Percentiles rank a stretch among this genome's conserved stretches.
Conservation (phyloP, 1,140 invertebrate species). For the Musca domestica region DNA sequence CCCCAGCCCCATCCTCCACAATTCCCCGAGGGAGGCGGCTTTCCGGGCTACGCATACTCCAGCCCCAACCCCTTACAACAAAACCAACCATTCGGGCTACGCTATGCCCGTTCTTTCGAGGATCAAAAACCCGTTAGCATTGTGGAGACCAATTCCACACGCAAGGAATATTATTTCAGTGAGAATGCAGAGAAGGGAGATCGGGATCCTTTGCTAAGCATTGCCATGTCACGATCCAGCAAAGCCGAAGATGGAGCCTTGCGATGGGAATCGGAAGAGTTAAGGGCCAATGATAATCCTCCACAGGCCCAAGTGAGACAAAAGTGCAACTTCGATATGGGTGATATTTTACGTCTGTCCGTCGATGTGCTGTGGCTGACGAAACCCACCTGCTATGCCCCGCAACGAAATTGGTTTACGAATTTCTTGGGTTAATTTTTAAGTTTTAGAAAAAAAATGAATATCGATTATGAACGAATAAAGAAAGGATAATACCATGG, state of each 20-base stretch:
- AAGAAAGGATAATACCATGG: no score
- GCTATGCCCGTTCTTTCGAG: slow-evolving; percentile 34
- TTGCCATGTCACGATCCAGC: neutral
- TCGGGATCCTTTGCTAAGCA: neutral
- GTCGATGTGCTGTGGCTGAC: slow-evolving; percentile 49
- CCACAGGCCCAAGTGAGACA: slow-evolving; percentile 38
- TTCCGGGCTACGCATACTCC: no score
- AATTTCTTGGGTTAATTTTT: slow-evolving; percentile 41
- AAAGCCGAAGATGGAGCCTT: neutral
- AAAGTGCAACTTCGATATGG: slow-evolving; percentile 44
- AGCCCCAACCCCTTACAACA: neutral
- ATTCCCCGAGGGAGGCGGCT: neutral
- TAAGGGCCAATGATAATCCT: neutral
- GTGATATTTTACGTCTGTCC: slow-evolving; percentile 43
- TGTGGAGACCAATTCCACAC: slow-evolving; percentile 47
- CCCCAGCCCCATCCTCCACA: neutral
- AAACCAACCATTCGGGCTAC: slow-evolving; percentile 11
- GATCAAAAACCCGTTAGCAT: slow-evolving; percentile 39
- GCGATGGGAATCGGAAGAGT: neutral
- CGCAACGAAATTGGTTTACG: slow-evolving; percentile 44
- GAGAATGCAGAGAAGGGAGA: slow-evolving; percentile 33
- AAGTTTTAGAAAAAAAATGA: no score
- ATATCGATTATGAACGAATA: no score
- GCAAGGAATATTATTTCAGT: slow-evolving; percentile 49
- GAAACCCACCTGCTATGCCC: slow-evolving; percentile 45